Evolutionary conservation across 1,140 invertebrate species (phyloP), one percentile per base, ranked within the genome.

Genomic region (Nixonia krombeini): DNA sequence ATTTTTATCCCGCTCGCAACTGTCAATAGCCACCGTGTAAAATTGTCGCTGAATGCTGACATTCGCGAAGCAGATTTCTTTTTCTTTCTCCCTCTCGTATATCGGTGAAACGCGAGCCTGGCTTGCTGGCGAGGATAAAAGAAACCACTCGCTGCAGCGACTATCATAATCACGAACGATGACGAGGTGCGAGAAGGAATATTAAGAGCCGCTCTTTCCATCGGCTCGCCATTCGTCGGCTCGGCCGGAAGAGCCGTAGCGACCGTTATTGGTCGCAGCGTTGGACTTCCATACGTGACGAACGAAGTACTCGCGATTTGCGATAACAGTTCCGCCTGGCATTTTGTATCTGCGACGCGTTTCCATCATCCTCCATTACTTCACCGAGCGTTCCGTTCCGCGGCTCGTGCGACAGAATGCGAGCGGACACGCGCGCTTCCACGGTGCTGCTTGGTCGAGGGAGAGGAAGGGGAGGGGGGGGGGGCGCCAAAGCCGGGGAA

Each of bases 311-410:
- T 50, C 50, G 38, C 51, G 59, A 51, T 53, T 28, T 44, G 55
- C 40, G 59, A 56, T 63, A 55, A 57, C 52, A 12, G 41, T 46
- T 56, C 23, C 42, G 33, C 55, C 23, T 29, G 46, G 38, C 47
- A 56, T 35, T 64, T 64, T 64, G 52, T 46, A 25, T 41, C 46
- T 57, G 47, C 46, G 46, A 56, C 55, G 47, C 52, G 44, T 46
- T 52, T 64, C 61, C 26, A 64, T 64, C 61, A 64, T 51, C 23
- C 45, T 45, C 40, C 41, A 64, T 64, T 64, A 64, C 45, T 16
- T 31, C 6, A 17, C 10, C 53, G 45, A 55, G 50, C 49, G 38
- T 13, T 56, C 38, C 59, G 28, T 37, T 56, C 38, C 59, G 28
- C 35, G 15, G 4, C 23, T 7, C 7, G 7, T 46, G 35, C 13